Conservation (phyloP, 1,140 invertebrate genomes). For the Hylaeus volcanicus region DNA sequence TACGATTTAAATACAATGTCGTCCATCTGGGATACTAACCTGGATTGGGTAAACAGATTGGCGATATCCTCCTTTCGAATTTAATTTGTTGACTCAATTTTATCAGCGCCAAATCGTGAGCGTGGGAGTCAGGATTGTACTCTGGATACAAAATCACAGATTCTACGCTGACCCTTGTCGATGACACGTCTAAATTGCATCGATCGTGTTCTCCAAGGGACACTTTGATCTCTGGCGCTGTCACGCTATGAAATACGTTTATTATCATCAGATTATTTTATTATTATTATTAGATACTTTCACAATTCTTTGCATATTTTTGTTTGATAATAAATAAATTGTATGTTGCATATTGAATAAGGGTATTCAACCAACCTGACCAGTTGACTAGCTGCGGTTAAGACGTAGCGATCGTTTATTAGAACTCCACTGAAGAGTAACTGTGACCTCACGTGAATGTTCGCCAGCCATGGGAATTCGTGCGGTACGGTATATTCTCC, state of each 20-base stretch:
- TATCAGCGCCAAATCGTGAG: conserved; percentile 84
- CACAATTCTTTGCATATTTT: too few relatives aligned
- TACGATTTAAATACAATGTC: too few relatives aligned
- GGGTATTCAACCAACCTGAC: conserved; percentile 75
- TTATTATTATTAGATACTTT: too few relatives aligned
- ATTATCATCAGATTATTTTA: neutral
- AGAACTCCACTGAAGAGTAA: conserved; percentile 77
- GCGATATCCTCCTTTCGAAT: conserved; percentile 81
- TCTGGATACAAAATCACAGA: conserved; percentile 79
- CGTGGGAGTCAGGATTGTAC: conserved; percentile 79
- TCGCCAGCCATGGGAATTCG: conserved; percentile 82
- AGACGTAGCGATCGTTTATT: conserved; percentile 82
- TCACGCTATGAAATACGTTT: conserved; percentile 67
- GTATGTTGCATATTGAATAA: neutral
- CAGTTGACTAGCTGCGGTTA: conserved; percentile 80
- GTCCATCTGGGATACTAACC: conserved; percentile 67
- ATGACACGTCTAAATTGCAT: conserved; percentile 79
- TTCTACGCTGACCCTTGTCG: conserved; percentile 79
- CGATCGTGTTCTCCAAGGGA: conserved; percentile 81
- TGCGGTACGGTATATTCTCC: conserved; percentile 78
- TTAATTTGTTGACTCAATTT: conserved; percentile 79
- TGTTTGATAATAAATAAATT: too few relatives aligned
- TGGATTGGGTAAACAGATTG: conserved; percentile 82
- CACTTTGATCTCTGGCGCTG: conserved; percentile 79
- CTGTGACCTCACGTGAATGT: conserved; percentile 72